Conservation (phyloP, 1,140 invertebrate species). For the Drosophila eugracilis region DNA sequence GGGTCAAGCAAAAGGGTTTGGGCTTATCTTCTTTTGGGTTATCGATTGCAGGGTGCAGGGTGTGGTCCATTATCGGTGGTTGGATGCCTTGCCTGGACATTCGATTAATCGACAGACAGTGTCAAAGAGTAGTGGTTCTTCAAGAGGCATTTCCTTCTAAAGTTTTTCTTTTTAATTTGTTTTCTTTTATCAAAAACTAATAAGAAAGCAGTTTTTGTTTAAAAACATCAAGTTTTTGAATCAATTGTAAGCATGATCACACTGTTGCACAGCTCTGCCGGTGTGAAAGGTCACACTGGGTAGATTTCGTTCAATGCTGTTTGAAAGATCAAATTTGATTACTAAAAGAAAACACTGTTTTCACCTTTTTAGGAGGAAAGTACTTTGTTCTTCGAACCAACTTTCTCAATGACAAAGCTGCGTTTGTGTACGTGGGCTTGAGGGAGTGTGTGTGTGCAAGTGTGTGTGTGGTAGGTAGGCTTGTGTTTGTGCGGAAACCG, state of each 20-base stretch:
- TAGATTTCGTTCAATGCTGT: neutral
- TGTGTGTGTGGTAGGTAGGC: conserved; percentile 26
- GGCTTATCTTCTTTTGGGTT: neutral
- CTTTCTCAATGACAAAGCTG: neutral
- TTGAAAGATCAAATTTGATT: neutral
- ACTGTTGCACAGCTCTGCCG: neutral
- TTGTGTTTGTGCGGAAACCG: conserved; percentile 44
- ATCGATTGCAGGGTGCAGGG: conserved; percentile 16
- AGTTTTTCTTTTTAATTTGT: neutral
- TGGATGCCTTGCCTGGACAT: conserved; percentile 41
- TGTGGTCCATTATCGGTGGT: conserved; percentile 55
- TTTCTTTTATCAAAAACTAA: too few relatives aligned
- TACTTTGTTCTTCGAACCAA: neutral
- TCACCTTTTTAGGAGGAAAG: neutral
- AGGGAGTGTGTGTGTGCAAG: neutral
- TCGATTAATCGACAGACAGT: neutral
- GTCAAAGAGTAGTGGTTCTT: neutral
- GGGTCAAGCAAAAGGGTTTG: conserved; percentile 17
- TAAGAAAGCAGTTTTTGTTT: too few relatives aligned
- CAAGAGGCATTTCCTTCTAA: neutral
- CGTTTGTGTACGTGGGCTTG: conserved; percentile 4
- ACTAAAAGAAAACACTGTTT: too few relatives aligned
- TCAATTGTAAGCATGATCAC: neutral
- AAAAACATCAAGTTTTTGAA: neutral
- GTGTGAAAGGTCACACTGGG: neutral